phyloP scores from a whole-genome alignment of 1,140 invertebrate genomes.

The Apis cerana region DNA sequence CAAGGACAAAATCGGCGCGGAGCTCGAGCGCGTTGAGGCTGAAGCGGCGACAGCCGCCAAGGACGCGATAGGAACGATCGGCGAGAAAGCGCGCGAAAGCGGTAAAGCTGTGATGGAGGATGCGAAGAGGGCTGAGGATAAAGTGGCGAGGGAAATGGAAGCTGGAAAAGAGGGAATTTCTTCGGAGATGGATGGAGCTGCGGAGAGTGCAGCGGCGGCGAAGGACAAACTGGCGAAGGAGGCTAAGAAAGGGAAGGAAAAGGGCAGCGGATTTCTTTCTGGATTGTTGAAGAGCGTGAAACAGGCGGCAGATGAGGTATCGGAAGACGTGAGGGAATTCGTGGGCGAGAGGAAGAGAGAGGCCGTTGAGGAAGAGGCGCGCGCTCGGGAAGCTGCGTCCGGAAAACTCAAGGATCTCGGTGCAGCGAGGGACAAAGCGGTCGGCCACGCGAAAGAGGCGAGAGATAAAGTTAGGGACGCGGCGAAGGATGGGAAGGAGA shows the following conservation, averaged over 20 bases:
- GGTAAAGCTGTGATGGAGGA: background rate
- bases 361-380: constrained; percentile 60
- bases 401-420: constrained; percentile 13
- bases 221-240: no score
- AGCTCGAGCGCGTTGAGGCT: background rate
- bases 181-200: constrained; percentile 5
- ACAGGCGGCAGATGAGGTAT: constrained; percentile 72
- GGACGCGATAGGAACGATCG: constrained; percentile 25
- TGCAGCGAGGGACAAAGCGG: constrained; percentile 30
- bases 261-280: constrained; percentile 59
- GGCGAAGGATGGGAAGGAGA: background rate
- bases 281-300: constrained; percentile 65
- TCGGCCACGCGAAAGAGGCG: constrained; percentile 47
- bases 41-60: background rate
- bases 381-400: constrained; percentile 31
- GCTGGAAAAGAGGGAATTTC: constrained; percentile 1
- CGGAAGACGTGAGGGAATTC: constrained; percentile 73
- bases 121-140: background rate
- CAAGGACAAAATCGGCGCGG: constrained; percentile 24
- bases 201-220: no score
- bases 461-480: constrained; percentile 13
- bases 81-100: constrained; percentile 13
- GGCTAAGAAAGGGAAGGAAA: constrained; percentile 49
- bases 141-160: background rate
- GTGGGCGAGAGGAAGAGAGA: constrained; percentile 47